Evolutionary conservation across 2,113 vertebrate genomes (phyloP).

Genomic region (Myrmecobius fasciatus): DNA sequence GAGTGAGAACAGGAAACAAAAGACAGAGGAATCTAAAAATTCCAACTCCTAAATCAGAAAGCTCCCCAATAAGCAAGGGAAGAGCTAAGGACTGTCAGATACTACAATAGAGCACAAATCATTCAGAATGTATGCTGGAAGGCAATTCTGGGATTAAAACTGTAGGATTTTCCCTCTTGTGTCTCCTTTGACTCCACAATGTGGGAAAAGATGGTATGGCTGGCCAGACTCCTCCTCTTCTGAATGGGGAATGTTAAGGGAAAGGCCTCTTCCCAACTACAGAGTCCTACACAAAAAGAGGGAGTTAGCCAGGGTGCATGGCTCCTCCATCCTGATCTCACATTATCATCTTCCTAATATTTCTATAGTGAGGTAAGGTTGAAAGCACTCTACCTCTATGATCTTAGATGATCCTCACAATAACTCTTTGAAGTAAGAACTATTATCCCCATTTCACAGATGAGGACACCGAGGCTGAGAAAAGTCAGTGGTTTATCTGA

Average conservation of each 20-base stretch:
- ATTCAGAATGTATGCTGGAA: background rate
- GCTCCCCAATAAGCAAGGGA: background rate
- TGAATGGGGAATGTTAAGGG: background rate
- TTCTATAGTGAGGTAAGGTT: background rate
- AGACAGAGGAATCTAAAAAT: background rate
- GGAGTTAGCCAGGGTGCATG: background rate
- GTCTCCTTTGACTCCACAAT: background rate
- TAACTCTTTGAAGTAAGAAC: background rate
- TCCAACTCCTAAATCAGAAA: background rate
- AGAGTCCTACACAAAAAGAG: background rate
- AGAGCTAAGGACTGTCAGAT: background rate
- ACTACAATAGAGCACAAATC: background rate
- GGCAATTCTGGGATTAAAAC: background rate
- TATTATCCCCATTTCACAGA: background rate
- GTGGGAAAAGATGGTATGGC: background rate
- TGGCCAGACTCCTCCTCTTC: background rate
- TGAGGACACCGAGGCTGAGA: background rate
- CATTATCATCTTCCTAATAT: background rate
- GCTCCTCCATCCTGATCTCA: background rate
- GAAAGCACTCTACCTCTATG: background rate
- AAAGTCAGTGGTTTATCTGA: background rate
- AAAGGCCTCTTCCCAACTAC: background rate
- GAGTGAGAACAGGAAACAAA: background rate
- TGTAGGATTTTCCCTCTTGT: background rate
- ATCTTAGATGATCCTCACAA: background rate